Conservation (phyloP, 2,888 invertebrate species). For the Limnephilus auricula region DNA sequence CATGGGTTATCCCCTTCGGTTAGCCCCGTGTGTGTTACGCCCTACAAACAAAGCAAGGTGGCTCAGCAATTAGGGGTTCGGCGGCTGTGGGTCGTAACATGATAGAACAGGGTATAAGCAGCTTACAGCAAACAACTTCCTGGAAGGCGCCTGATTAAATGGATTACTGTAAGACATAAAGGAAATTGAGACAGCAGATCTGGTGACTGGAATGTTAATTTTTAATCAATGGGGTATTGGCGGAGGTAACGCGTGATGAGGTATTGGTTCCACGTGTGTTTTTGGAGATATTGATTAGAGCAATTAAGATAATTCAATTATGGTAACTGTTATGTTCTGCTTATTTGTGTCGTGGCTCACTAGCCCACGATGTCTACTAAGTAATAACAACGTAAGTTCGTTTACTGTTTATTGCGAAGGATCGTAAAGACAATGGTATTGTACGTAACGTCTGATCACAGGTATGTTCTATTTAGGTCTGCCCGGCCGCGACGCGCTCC, state of each 20-base stretch:
- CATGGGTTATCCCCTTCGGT: not conserved
- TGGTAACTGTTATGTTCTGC: no score
- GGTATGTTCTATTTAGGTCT: no score
- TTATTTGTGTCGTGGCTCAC: no score
- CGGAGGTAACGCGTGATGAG: not conserved
- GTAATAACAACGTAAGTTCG: no score
- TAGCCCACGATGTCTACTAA: no score
- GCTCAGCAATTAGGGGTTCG: not conserved
- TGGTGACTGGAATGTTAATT: not conserved
- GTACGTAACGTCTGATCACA: no score
- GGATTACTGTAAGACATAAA: not conserved
- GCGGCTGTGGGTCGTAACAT: not conserved
- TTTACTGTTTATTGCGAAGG: no score
- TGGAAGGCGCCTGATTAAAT: constrained; percentile 2
- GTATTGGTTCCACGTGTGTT: not conserved
- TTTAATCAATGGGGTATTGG: not conserved
- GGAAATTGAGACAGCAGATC: not conserved
- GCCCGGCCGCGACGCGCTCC: no score
- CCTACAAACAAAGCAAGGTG: not conserved
- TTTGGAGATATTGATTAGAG: not conserved
- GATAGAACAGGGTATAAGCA: not conserved
- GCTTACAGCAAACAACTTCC: not conserved
- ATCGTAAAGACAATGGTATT: no score
- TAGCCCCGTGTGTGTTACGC: not conserved
- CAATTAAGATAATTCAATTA: no score